phyloP scores from a whole-genome alignment of 2,113 vertebrate species.

The Sakesphorus luctuosus region DNA sequence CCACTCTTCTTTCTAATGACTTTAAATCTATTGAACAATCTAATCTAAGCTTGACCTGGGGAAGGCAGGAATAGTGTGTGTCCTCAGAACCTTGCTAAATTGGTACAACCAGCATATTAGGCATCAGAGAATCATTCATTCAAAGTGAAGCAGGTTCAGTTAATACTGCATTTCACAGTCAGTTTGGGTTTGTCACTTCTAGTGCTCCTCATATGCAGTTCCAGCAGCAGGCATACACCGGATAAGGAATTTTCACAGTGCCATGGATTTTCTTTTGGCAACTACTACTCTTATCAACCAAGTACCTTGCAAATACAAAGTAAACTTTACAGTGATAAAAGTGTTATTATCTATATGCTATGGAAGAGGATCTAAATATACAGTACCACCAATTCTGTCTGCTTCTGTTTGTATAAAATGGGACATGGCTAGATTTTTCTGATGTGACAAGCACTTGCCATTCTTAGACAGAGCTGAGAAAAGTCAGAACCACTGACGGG shows the following conservation, averaged over 20 bases:
- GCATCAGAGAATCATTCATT: background rate
- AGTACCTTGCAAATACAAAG: background rate
- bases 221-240: background rate
- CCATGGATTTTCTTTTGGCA: background rate
- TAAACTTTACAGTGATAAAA: background rate
- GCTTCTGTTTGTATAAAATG: background rate
- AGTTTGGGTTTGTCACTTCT: background rate
- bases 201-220: background rate
- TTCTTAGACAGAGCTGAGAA: background rate
- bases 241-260: background rate
- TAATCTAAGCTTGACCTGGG: rapidly evolving
- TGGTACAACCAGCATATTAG: background rate
- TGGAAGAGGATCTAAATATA: background rate
- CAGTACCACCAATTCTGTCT: background rate
- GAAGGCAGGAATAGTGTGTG: background rate
- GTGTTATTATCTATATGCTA: background rate
- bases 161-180: background rate
- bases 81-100: background rate
- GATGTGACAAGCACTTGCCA: background rate
- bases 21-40: background rate
- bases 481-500: background rate
- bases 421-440: background rate
- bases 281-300: background rate
- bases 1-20: background rate
- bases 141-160: background rate